Conservation (phyloP, 2,888 invertebrate species). For the Amphiduros pacificus region DNA sequence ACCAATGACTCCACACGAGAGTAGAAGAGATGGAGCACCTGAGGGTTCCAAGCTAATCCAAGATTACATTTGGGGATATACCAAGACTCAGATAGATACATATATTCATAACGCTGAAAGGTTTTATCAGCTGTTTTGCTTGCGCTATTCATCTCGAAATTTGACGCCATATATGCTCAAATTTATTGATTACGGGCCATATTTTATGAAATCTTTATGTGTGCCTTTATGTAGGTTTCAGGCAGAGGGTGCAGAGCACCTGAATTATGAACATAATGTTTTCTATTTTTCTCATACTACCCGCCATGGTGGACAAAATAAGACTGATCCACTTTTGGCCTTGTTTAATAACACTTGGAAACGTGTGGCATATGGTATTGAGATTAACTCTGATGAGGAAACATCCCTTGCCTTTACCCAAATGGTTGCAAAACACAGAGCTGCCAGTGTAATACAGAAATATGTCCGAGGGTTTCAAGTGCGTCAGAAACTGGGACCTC, state of each 20-base stretch:
- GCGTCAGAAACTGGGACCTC: too few relatives aligned
- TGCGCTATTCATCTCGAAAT: neutral
- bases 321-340: neutral
- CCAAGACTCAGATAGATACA: neutral
- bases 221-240: neutral
- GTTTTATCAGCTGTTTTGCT: neutral
- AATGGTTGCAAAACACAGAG: neutral
- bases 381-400: too few relatives aligned
- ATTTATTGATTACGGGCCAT: neutral
- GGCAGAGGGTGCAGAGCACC: neutral
- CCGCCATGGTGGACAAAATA: neutral
- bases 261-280: neutral
- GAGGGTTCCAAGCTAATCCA: neutral
- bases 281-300: neutral
- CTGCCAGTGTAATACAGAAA: neutral
- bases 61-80: neutral
- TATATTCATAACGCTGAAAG: neutral
- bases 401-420: neutral
- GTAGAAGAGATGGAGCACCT: neutral
- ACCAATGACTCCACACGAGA: too few relatives aligned
- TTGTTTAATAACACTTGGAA: neutral
- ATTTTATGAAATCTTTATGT: neutral
- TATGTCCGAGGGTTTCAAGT: neutral
- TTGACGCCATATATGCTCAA: neutral
- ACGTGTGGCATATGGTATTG: neutral